Evolutionary conservation across 2,797 vertebrate species (phyloP).

Genomic region (Tokudaia tokunoshimensis): DNA sequence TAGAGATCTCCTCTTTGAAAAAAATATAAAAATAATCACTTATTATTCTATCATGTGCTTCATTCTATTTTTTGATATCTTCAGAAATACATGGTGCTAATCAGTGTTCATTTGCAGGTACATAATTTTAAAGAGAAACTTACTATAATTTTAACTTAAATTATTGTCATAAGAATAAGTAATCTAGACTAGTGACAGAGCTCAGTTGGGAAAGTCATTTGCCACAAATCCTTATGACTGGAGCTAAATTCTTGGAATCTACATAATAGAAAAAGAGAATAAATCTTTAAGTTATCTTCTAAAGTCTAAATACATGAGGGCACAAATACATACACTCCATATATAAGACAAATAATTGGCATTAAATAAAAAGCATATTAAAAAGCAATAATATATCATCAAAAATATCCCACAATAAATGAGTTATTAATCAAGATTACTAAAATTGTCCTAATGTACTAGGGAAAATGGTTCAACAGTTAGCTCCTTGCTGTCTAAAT

Average conservation of each 20-base stretch:
- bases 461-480: background rate
- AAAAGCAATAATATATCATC: background rate
- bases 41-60: background rate
- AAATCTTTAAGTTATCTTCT: background rate
- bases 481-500: background rate
- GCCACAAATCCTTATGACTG: background rate
- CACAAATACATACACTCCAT: too few relatives aligned
- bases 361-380: background rate
- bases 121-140: background rate
- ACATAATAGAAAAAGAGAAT: background rate
- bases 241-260: background rate
- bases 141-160: slow-evolving; percentile 7
- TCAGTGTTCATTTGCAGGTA: background rate
- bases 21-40: slow-evolving; percentile 8
- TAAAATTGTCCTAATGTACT: background rate
- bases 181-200: background rate
- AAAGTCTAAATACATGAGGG: background rate
- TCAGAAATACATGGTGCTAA: slow-evolving; percentile 5
- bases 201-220: background rate
- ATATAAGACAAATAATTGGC: background rate
- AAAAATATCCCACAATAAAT: background rate
- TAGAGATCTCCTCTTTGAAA: background rate
- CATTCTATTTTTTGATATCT: slow-evolving; percentile 5
- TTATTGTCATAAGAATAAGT: background rate
- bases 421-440: background rate